Conservation (phyloP, 1,140 invertebrate species). For the Drosophila sucinea region DNA sequence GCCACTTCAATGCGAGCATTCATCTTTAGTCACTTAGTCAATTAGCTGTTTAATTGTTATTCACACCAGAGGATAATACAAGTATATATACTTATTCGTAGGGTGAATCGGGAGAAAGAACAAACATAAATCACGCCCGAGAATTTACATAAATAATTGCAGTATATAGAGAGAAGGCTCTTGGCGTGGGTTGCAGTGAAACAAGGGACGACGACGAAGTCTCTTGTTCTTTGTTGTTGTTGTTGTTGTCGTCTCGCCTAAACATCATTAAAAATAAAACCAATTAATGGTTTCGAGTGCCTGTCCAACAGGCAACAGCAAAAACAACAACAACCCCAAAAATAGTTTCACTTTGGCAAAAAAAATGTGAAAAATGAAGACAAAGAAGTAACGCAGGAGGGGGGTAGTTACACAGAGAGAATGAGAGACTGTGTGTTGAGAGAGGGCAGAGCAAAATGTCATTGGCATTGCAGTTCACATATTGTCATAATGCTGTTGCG, state of each 20-base stretch:
- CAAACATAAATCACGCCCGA: slow-evolving; percentile 64
- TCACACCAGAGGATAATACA: slow-evolving; percentile 32
- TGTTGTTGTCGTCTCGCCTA: slow-evolving; percentile 52
- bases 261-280: slow-evolving; percentile 76
- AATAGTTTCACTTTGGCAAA: slow-evolving; percentile 74
- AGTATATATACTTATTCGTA: not conserved
- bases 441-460: slow-evolving; percentile 46
- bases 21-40: slow-evolving; percentile 43
- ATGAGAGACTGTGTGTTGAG: not conserved
- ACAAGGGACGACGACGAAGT: slow-evolving; percentile 4
- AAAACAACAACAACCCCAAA: slow-evolving; percentile 48
- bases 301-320: slow-evolving; percentile 43
- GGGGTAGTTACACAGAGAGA: not conserved
- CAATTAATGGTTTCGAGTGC: slow-evolving; percentile 72
- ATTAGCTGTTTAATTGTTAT: slow-evolving; percentile 70
- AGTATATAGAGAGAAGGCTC: not conserved
- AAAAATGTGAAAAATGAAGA: slow-evolving; percentile 62
- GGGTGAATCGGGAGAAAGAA: slow-evolving; percentile 16
- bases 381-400: slow-evolving; percentile 34
- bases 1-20: slow-evolving; percentile 2
- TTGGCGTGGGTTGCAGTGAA: slow-evolving; percentile 17
- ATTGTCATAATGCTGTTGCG: slow-evolving; percentile 46
- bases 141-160: slow-evolving; percentile 70
- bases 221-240: slow-evolving; percentile 13
- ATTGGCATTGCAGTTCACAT: slow-evolving; percentile 65